Evolutionary conservation across 2,113 vertebrate species (phyloP), one percentile per base, ranked within the genome.

Genomic region (Kobus ellipsiprymnus): DNA sequence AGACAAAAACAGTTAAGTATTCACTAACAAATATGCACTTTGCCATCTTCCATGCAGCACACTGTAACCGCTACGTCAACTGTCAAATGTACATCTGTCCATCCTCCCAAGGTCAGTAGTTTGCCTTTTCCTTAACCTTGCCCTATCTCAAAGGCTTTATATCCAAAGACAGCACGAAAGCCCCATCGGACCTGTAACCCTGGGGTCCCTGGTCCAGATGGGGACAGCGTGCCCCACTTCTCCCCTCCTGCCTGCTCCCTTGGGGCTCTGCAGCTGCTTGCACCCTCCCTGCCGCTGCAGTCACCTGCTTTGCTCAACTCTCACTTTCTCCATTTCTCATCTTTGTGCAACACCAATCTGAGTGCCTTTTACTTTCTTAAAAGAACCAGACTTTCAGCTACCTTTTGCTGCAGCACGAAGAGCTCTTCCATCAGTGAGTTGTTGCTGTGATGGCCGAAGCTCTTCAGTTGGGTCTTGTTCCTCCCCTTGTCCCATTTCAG

Each of bases 111-210:
- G n/a, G 48, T 54, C 92, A n/a, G 44, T 19, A 54, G 21, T 84
- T 44, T 71, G 62, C 52, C 67, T 33, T 89, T 83, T 55, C 48
- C 90, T 74, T 62, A 83, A 62, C 30, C 30, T 21, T 48, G 88
- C 48, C 30, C 40, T 21, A 2, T 91, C 23, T 62, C 30, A 46
- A 52, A 91, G 59, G 16, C 55, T 78, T 5, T 36, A 11, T 17
- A 7, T 44, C 54, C 52, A 30, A 30, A 48, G 36, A 77, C 21
- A 67, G 29, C 74, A 17, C 1, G 10, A 29, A 60, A 44, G 62
- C 77, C 5, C 16, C 23, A 2, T 33, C 0, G 0, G 78, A 17
- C 78, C 46, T 11, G 27, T 81, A 62, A 30, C 48, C 3, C 1
- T 44, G 62, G 87, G 25, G 48, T 44, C 64, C 59, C 27, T 6